Evolutionary conservation across 2,797 vertebrate genomes (phyloP), one percentile per base, ranked within the genome.

Genomic region (Tolypeutes matacus): DNA sequence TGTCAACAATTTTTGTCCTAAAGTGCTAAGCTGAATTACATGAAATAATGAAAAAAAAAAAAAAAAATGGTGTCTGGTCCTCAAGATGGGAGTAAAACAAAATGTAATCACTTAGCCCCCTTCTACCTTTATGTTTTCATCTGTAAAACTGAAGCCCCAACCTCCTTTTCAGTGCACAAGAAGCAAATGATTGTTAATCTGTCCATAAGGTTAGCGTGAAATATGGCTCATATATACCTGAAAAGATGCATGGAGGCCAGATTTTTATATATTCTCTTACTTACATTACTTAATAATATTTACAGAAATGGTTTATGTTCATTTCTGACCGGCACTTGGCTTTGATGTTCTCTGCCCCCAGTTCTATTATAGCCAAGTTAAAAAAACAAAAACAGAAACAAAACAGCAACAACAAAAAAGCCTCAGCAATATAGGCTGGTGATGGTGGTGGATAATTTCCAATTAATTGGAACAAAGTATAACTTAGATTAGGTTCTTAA

Each of bases 181-280:
- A 82, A 65, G 31, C 58, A 87, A 78, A 46, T 67, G 25, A 73
- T n/a, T 58, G 20, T 53, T 4, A 34, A 23, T 7, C 46, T 80
- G 64, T 46, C 11, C 49, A 29, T 39, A 78, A 70, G 53, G 67
- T 49, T 0, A 27, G 0, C 46, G 29, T 29, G 51, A 85, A 69
- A 34, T 75, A 29, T 27, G 53, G 65, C 9, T 82, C 62, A 65
- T 9, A 31, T 65, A 58, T 46, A 90, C 18, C 42, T 91, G 21
- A 53, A 73, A 83, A 77, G 46, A 49, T 83, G 7, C 56, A 53
- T 25, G 39, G 46, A 73, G 67, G 53, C 5, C 20, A 46, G 27
- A 75, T 29, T 93, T 94, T 80, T 85, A 81, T 62, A 69, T 39
- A 29, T 80, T 94, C 31, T 70, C 3, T 76, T 86, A 27, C 78